phyloP scores from a whole-genome alignment of 1,140 invertebrate species.

The Pteromalus puparum region DNA sequence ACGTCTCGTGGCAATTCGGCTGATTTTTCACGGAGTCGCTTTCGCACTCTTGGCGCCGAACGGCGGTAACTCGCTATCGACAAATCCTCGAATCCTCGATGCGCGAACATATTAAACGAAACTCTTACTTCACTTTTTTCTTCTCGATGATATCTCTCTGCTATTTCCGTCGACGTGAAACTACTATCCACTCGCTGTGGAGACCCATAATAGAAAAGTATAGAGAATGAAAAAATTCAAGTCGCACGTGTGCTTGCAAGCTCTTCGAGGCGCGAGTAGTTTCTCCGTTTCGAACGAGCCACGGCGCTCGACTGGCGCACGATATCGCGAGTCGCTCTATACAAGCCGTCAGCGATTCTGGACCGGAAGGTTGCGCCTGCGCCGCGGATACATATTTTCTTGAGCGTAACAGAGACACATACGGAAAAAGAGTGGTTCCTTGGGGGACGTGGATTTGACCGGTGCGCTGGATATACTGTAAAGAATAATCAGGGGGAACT shows the following conservation, averaged over 20 bases:
- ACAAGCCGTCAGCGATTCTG: not conserved
- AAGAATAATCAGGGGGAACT: too few species aligned
- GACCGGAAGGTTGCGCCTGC: slow-evolving; percentile 45
- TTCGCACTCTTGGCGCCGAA: slow-evolving; percentile 9
- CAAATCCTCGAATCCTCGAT: slow-evolving; percentile 20
- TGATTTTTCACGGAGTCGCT: not conserved
- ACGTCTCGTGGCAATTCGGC: not conserved
- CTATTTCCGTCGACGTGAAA: not conserved
- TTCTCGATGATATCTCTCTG: too few species aligned
- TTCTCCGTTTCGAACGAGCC: slow-evolving; percentile 25
- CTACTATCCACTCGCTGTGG: not conserved
- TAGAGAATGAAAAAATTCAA: too few species aligned
- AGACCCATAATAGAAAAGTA: not conserved
- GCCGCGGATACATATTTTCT: not conserved
- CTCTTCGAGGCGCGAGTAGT: not conserved
- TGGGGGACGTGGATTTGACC: not conserved
- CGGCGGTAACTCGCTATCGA: not conserved
- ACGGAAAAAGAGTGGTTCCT: not conserved
- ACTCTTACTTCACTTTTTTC: not conserved
- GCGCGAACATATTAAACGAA: slow-evolving; percentile 10
- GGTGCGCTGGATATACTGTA: not conserved
- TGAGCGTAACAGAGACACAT: too few species aligned
- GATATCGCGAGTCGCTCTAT: not conserved
- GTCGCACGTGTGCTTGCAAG: not conserved
- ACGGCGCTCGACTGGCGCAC: slow-evolving; percentile 21